Evolutionary conservation across 1,140 invertebrate genomes (phyloP).

Genomic region (Neodiprion pinetum): DNA sequence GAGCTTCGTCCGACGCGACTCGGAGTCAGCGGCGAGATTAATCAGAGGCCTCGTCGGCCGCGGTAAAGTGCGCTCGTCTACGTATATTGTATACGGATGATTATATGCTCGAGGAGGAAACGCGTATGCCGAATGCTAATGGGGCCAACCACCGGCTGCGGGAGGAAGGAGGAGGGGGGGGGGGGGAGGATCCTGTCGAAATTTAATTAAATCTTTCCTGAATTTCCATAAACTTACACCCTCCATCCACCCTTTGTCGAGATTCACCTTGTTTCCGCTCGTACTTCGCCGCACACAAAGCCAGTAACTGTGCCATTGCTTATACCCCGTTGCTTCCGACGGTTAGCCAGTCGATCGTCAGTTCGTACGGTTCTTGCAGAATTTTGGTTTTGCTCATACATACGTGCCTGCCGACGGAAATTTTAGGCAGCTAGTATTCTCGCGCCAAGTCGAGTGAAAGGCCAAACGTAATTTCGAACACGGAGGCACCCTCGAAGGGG

Average conservation of each 20-base stretch:
- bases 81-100: not conserved
- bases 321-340: too few species aligned
- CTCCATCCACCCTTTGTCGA: constrained; percentile 51
- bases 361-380: not conserved
- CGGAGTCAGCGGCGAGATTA: not conserved
- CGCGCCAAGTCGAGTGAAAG: not conserved
- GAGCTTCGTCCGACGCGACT: constrained; percentile 7
- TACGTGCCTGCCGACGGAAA: not conserved
- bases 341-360: not conserved
- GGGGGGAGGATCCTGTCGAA: constrained; percentile 7
- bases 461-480: not conserved
- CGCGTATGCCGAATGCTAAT: not conserved
- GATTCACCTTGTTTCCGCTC: constrained; percentile 42
- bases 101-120: not conserved
- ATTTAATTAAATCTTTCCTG: constrained; percentile 61
- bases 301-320: too few species aligned
- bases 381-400: not conserved
- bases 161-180: not conserved
- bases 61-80: too few species aligned
- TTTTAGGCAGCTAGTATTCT: not conserved
- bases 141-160: not conserved
- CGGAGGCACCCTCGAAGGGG: not conserved
- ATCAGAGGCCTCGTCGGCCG: constrained; percentile 2
- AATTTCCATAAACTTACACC: constrained; percentile 56
- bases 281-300: not conserved